Evolutionary conservation across 2,888 invertebrate genomes (phyloP).

Genomic region (Temnothorax ravouxi): DNA sequence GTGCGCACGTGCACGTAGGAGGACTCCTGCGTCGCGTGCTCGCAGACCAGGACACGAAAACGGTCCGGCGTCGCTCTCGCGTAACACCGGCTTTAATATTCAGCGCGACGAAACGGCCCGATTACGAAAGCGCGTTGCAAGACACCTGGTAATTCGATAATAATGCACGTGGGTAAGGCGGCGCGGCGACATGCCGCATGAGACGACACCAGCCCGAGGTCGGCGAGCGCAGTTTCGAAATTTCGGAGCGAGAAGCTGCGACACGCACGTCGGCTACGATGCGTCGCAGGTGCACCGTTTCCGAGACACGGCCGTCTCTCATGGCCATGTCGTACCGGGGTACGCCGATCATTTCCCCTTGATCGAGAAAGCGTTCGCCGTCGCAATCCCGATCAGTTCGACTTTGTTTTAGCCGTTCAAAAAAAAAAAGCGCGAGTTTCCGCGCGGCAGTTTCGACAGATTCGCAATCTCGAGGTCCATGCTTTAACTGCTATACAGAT

Average conservation of each 20-base stretch:
- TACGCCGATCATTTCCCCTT: background rate
- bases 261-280: conserved; percentile 1
- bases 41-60: conserved; percentile 49
- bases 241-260: conserved; percentile 51
- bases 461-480: background rate
- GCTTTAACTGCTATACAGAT: background rate
- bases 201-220: conserved; percentile 47
- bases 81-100: conserved; percentile 78
- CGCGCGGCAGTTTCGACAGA: background rate
- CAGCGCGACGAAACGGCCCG: conserved; percentile 73
- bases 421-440: too few relatives aligned
- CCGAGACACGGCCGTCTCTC: background rate
- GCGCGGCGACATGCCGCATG: conserved; percentile 47
- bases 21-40: conserved; percentile 21
- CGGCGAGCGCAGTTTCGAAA: conserved; percentile 65
- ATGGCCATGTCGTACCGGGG: background rate
- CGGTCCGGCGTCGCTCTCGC: conserved; percentile 63
- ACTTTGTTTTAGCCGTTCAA: background rate
- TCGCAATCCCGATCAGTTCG: conserved; percentile 11
- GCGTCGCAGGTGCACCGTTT: conserved; percentile 36
- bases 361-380: conserved; percentile 37
- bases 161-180: conserved; percentile 66
- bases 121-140: conserved; percentile 78
- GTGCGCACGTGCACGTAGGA: conserved; percentile 11
- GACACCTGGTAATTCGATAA: conserved; percentile 79